Percentiles rank a stretch among this genome's conserved stretches.
These are phyloP conservation scores for Plusia festucae DNA, from an alignment of 2,888 invertebrate species.

Conservation along the genomic window DNA sequence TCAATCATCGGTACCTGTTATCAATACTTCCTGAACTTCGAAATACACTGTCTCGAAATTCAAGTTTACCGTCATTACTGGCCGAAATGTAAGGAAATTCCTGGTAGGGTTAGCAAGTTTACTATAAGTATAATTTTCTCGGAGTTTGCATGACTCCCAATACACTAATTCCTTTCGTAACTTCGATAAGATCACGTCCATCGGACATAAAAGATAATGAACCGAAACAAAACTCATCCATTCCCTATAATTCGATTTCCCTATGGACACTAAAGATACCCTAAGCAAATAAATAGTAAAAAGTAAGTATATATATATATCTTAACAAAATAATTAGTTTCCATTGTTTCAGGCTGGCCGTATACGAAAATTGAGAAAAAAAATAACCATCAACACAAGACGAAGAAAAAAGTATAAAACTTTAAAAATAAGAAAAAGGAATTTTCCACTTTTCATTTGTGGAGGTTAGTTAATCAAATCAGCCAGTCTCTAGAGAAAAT, in stretches of 20 bases:
- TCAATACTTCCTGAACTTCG: background rate
- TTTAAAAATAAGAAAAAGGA: background rate
- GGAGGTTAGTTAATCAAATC: slow-evolving; percentile 3
- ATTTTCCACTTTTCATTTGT: background rate
- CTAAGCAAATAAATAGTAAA: background rate
- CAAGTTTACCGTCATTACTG: slow-evolving; percentile 12
- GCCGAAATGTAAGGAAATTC: background rate
- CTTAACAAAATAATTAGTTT: no score
- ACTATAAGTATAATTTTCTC: slow-evolving; percentile 36
- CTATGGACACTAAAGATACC: slow-evolving; percentile 28
- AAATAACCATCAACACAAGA: background rate
- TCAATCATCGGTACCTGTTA: background rate
- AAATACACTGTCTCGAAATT: background rate
- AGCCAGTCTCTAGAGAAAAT: background rate
- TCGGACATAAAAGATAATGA: slow-evolving; percentile 56
- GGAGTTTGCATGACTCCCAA: slow-evolving; percentile 51
- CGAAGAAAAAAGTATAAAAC: background rate
- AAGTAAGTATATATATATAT: background rate
- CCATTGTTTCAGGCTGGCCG: no score
- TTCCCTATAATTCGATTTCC: slow-evolving; percentile 53
- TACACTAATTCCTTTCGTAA: slow-evolving; percentile 53
- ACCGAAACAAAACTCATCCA: slow-evolving; percentile 52
- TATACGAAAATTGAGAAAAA: background rate
- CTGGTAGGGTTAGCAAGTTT: slow-evolving; percentile 18
- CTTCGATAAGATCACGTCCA: slow-evolving; percentile 51